These are phyloP conservation scores for Jacana jacana DNA, from an alignment of 2,113 vertebrate species.

Conservation along the genomic window DNA sequence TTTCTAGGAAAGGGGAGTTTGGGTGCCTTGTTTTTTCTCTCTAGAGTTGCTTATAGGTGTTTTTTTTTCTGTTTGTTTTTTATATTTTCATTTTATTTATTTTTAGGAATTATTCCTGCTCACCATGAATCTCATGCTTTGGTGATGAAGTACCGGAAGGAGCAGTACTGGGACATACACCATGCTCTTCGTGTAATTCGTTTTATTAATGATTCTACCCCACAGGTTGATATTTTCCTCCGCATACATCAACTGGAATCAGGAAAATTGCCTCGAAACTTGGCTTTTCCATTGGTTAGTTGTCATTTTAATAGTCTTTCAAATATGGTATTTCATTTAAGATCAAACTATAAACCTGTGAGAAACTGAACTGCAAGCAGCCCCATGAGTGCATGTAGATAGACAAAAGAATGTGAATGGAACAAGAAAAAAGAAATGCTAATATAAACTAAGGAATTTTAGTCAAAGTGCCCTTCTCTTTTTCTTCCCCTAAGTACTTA, in stretches of 20 bases:
- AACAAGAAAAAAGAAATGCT: not conserved
- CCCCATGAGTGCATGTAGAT: not conserved
- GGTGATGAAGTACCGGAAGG: slow-evolving; percentile 85
- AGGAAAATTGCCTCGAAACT: slow-evolving; percentile 85
- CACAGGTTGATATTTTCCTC: slow-evolving; percentile 85
- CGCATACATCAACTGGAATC: slow-evolving; percentile 91
- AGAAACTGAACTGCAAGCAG: not conserved
- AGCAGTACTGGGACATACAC: slow-evolving; percentile 87
- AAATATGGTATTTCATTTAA: not conserved
- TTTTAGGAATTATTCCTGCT: slow-evolving; percentile 89
- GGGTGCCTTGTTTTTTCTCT: not conserved
- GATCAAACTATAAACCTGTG: not conserved
- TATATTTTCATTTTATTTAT: not conserved
- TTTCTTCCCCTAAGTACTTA: not conserved
- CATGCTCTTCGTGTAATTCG: slow-evolving; percentile 86
- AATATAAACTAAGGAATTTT: not conserved
- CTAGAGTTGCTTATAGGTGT: not conserved
- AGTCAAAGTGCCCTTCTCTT: not conserved
- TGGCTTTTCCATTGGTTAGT: slow-evolving; percentile 82
- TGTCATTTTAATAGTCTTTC: not conserved
- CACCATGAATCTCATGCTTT: slow-evolving; percentile 89
- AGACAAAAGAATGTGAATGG: not conserved
- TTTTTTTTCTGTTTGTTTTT: too few species aligned
- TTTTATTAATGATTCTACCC: slow-evolving; percentile 81
- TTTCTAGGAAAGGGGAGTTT: not conserved